phyloP scores from a whole-genome alignment of 2,888 invertebrate genomes.

The Phymatocera aterrima region DNA sequence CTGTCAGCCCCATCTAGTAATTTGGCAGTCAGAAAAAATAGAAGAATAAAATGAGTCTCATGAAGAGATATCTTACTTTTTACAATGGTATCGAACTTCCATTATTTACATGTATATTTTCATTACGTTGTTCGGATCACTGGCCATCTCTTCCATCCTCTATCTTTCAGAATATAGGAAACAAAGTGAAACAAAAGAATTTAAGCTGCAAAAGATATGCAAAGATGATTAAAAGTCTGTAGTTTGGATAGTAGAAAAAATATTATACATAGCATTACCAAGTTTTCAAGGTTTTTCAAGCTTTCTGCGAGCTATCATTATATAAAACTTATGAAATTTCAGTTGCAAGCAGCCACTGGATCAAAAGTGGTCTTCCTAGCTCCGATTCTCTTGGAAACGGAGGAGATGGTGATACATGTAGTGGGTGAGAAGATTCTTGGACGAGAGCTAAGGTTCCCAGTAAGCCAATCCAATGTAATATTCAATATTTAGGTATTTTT shows the following conservation, averaged over 20 bases:
- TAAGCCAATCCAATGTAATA: constrained; percentile 66
- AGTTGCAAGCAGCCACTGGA: constrained; percentile 75
- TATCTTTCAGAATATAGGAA: too few species aligned
- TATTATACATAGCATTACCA: too few species aligned
- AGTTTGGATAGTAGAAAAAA: too few species aligned
- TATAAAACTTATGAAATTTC: constrained; percentile 55
- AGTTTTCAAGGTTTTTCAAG: background rate
- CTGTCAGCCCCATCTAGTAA: constrained; percentile 4
- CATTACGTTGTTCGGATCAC: too few species aligned
- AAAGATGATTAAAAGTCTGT: too few species aligned
- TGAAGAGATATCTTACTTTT: background rate
- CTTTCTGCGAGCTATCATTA: background rate
- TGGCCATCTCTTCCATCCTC: too few species aligned
- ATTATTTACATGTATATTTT: background rate
- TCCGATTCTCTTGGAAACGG: constrained; percentile 76
- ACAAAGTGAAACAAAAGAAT: too few species aligned
- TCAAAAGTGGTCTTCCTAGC: constrained; percentile 77
- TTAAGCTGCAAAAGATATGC: too few species aligned
- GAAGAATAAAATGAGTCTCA: background rate
- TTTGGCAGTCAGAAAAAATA: background rate
- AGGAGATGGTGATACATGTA: constrained; percentile 80
- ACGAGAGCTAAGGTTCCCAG: constrained; percentile 76
- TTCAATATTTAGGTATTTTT: constrained; percentile 47
- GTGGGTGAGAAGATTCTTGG: constrained; percentile 76
- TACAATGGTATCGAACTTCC: background rate